Evolutionary conservation across 2,113 vertebrate genomes (phyloP).

Genomic region (Neoarius graeffei): DNA sequence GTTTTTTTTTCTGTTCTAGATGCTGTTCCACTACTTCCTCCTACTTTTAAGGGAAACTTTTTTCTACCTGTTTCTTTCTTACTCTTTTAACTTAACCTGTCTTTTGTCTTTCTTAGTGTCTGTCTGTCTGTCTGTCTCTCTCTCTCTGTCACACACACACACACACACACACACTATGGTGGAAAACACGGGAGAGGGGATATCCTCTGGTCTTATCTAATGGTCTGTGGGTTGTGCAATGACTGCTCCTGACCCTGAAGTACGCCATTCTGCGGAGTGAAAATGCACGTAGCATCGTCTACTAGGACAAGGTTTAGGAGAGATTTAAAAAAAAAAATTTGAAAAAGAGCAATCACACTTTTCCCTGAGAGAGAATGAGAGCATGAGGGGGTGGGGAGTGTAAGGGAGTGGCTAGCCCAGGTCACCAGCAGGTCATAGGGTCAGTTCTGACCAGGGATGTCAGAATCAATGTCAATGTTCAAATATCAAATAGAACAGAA

Average conservation of each 20-base stretch:
- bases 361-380: slow-evolving; percentile 14
- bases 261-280: slow-evolving; percentile 44
- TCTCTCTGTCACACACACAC: slow-evolving; percentile 1
- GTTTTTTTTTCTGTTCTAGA: background rate
- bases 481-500: background rate
- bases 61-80: background rate
- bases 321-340: slow-evolving; percentile 32
- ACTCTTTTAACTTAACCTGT: background rate
- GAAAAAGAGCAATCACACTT: slow-evolving; percentile 16
- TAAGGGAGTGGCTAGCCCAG: background rate
- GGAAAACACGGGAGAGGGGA: slow-evolving; percentile 43
- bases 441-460: background rate
- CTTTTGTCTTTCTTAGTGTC: background rate
- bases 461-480: background rate
- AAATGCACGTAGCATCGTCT: slow-evolving; percentile 54
- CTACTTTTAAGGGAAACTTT: background rate
- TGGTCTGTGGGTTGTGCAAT: slow-evolving; percentile 45
- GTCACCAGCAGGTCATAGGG: slow-evolving; percentile 6
- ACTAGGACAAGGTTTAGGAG: slow-evolving; percentile 53
- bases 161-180: background rate
- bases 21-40: background rate
- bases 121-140: background rate
- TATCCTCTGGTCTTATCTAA: slow-evolving; percentile 58
- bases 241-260: slow-evolving; percentile 50
- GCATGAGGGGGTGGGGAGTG: background rate